Base-by-base conservation (phyloP, 2,888 invertebrate genomes). In the Thymelicus lineola region DNA sequence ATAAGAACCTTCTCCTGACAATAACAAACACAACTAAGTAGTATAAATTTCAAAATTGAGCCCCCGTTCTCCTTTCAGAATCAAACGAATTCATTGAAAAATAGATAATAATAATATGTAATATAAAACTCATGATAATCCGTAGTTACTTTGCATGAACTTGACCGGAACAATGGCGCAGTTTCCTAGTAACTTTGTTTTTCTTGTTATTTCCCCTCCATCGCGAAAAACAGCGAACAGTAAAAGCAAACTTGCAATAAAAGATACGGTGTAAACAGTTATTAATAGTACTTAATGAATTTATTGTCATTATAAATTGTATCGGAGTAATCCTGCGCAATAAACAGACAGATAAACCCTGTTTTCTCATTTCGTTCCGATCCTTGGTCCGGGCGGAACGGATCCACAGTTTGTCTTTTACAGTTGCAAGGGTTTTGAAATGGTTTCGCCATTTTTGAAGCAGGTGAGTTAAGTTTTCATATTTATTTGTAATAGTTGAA, bases 391-490 rank as follows among this genome's bases (percentile, higher is more conserved):
- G 6, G 45, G 36, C 28, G 12, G 10, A 57, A 58, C 57, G 57
- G 62, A 17, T 53, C 35, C 55, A 17, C 10, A 15, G 38, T 14
- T 12, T 2, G 0, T 15, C 35, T 42, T 28, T 12, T 2, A 6
- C 0, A n/a, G 5, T 35, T 10, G 15, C 7, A 12, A 7, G 64
- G 12, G 12, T 28, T 45, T 10, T 14, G 6, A 66, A 55, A 76
- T 76, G 76, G 71, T 72, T 5, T 61, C 72, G n/a, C 75, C 76
- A 45, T 72, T 71, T 53, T 50, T 74, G 3, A 74, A 73, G 42
- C 76, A 76, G 74, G 76, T 75, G 68, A 10, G 9, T 59, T 17
- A 10, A 17, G 10, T 7, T 57, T 28, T 57, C n/a, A 7, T 35
- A 14, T 57, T 57, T 66, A 57, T n/a, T 48, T 59, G 20, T 20